Evolutionary conservation across 2,113 vertebrate genomes (phyloP).

Genomic region (Hipposideros armiger): DNA sequence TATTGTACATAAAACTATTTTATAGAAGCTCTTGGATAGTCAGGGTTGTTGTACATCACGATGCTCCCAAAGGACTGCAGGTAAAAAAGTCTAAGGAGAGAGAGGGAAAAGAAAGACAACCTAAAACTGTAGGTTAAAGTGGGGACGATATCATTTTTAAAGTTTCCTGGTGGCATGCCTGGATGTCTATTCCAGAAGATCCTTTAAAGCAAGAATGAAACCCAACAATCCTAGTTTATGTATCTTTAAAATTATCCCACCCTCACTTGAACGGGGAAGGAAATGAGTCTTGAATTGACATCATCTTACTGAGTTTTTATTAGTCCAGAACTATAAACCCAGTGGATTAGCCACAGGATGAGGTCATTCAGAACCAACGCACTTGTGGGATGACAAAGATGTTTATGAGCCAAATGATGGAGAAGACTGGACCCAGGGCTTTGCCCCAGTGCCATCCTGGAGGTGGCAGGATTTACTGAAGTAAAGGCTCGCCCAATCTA

Average conservation of each 20-base stretch:
- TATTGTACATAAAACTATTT: not conserved
- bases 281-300: slow-evolving; percentile 65
- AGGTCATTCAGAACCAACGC: slow-evolving; percentile 61
- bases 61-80: not conserved
- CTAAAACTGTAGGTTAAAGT: not conserved
- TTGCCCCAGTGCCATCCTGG: not conserved
- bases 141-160: not conserved
- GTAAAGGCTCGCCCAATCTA: not conserved
- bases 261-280: slow-evolving; percentile 38
- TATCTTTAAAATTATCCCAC: not conserved
- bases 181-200: not conserved
- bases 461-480: not conserved
- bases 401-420: not conserved
- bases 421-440: not conserved
- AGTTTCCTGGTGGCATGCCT: not conserved
- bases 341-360: slow-evolving; percentile 23
- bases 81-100: not conserved
- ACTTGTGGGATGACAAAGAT: not conserved
- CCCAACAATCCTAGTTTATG: not conserved
- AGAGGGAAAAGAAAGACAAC: not conserved
- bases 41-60: not conserved
- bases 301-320: slow-evolving; percentile 69
- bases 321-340: slow-evolving; percentile 51
- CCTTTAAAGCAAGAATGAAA: slow-evolving; percentile 41
- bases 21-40: not conserved